A percentile compares a stretch with the other conserved stretches of the same genome.
Evolutionary conservation across 1,140 invertebrate genomes (phyloP).

Genomic region (Lepidurus arcticus): DNA sequence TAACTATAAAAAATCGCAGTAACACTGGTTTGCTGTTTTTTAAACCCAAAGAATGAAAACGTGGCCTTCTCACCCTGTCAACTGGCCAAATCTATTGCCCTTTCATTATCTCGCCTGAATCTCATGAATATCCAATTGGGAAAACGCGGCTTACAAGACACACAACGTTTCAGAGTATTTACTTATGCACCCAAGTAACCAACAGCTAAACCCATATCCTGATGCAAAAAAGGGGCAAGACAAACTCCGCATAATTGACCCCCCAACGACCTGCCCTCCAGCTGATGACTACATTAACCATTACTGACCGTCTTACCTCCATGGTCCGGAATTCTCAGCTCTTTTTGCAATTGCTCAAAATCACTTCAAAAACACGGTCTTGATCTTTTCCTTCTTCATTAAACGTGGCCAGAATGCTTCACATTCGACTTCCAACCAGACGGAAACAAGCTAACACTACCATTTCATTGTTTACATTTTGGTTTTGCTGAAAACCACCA

Average conservation of each 20-base stretch:
- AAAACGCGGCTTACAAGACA: not conserved
- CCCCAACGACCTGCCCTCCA: conserved; percentile 16
- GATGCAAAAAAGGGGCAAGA: conserved; percentile 21
- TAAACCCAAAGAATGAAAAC: not conserved
- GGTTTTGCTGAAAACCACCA: no score
- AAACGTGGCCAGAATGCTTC: no score
- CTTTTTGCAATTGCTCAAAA: not conserved
- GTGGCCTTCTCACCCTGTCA: conserved; percentile 2
- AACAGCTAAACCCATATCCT: conserved; percentile 19
- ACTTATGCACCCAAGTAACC: conserved; percentile 21
- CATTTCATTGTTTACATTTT: no score
- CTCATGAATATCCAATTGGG: not conserved
- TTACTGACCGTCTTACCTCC: not conserved
- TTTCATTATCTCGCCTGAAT: conserved; percentile 19
- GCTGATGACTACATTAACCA: conserved; percentile 21
- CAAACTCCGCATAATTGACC: conserved; percentile 8
- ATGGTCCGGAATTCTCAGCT: not conserved
- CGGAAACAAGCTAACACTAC: no score
- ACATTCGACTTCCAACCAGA: no score
- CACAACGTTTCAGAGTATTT: not conserved
- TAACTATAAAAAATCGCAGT: not conserved
- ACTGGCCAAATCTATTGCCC: conserved; percentile 9
- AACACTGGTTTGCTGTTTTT: not conserved
- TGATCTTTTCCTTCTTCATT: no score
- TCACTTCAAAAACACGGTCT: no score